Base-by-base conservation (phyloP, 2,797 vertebrate species). In the Anas capensis region DNA sequence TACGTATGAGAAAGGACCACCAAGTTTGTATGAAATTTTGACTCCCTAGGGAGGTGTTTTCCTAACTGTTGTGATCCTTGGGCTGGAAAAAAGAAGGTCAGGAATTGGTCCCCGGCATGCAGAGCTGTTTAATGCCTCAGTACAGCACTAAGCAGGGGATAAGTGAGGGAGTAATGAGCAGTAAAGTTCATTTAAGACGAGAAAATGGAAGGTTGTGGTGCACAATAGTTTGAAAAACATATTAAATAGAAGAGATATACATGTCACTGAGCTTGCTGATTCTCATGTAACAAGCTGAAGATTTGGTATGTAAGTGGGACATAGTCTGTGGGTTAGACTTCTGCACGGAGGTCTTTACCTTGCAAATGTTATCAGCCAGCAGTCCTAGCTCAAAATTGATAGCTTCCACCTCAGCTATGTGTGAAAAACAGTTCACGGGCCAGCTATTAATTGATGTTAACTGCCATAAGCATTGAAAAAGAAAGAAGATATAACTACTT, bases 71-170 rank as follows among this genome's bases (percentile, higher is more conserved):
- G 80, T 81, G 65, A 82, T 86, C 36, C 82, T 91, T 87, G 2
- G 36, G 17, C 18, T 70, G 48, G 60, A 71, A 89, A 82, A 93
- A 94, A 70, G 86, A 87, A 94, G 93, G 94, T 95, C 90, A 92
- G 19, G 83, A 86, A 71, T 53, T 80, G 53, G 73, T 92, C 73
- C 57, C 60, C 88, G 75, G 56, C 75, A 53, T 57, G 17, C 60
- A 70, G 58, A 46, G 75, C 64, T 93, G 56, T 88, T 93, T 80
- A 94, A 84, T 80, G 81, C 66, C 86, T 92, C 60, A 88, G 42
- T 57, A 65, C 77, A 78, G 76, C 46, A 23, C 73, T 86, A 72
- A 88, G 36, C 23, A 90, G 73, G 84, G 62, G 48, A 58, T 86
- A 86, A 86, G 24, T 34, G 92, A 86, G 60, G 60, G 38, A 36